These are phyloP conservation scores for Notamacropus eugenii DNA, from an alignment of 2,797 vertebrate species.

Conservation along the genomic window DNA sequence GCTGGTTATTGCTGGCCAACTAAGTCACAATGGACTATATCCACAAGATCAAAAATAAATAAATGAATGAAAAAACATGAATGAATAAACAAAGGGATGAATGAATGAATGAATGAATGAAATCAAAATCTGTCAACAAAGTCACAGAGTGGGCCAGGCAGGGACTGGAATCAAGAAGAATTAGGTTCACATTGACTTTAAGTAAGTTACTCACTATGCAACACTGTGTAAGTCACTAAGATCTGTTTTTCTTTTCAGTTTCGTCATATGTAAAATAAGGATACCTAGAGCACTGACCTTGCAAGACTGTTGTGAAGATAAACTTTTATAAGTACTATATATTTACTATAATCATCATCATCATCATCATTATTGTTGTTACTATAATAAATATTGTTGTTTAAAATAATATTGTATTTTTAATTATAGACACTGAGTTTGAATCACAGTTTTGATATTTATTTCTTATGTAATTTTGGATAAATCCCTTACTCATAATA, in stretches of 20 bases:
- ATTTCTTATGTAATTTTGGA: neutral
- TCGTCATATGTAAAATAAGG: neutral
- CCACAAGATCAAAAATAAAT: too few relatives aligned
- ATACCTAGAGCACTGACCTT: neutral
- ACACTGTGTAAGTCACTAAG: neutral
- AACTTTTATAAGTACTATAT: neutral
- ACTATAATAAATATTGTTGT: neutral
- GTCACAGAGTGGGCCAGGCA: too few relatives aligned
- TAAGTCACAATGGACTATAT: neutral
- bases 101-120: neutral
- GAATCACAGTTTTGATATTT: neutral
- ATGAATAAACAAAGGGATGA: too few relatives aligned
- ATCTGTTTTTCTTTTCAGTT: too few relatives aligned
- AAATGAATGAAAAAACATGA: too few relatives aligned
- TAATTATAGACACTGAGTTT: neutral
- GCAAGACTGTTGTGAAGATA: neutral
- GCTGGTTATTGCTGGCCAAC: neutral
- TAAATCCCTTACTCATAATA: neutral
- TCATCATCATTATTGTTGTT: neutral
- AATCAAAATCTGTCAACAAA: neutral
- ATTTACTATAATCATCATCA: neutral
- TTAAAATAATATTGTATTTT: neutral
- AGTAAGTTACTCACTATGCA: neutral
- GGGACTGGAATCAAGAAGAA: neutral
- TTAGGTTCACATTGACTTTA: neutral